Conservation (phyloP, 1,140 invertebrate genomes). For the Chrysoperla carnea region DNA sequence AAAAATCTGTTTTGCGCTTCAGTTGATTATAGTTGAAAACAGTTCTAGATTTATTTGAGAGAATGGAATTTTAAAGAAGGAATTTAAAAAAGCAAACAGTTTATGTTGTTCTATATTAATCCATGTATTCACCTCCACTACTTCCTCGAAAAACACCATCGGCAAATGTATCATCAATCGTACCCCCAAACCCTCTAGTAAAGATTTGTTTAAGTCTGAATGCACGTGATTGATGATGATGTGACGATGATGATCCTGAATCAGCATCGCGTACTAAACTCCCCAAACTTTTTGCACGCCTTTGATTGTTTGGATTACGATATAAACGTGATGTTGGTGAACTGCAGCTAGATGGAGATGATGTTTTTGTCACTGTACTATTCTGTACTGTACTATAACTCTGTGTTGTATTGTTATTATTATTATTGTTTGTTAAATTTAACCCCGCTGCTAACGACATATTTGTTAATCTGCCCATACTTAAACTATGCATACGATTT, state of each 20-base stretch:
- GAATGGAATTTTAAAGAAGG: too few relatives aligned
- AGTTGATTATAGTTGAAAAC: too few relatives aligned
- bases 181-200: not conserved
- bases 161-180: not conserved
- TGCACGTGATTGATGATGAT: not conserved
- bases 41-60: too few relatives aligned
- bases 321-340: not conserved
- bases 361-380: not conserved
- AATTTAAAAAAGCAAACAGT: too few relatives aligned
- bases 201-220: not conserved
- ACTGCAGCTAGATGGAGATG: not conserved
- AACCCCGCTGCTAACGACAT: not conserved
- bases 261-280: not conserved
- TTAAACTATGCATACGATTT: slow-evolving; percentile 48
- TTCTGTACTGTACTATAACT: too few relatives aligned
- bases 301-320: not conserved
- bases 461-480: slow-evolving; percentile 19
- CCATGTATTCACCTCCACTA: not conserved
- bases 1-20: too few relatives aligned
- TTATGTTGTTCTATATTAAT: not conserved
- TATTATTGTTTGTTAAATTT: not conserved
- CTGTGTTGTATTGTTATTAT: too few relatives aligned
- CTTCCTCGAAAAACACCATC: not conserved
- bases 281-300: not conserved
- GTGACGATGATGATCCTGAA: too few relatives aligned